Percentiles rank a stretch among this genome's conserved stretches.
Conservation (phyloP, 2,888 invertebrate species). For the Standfussiana lucernea region DNA sequence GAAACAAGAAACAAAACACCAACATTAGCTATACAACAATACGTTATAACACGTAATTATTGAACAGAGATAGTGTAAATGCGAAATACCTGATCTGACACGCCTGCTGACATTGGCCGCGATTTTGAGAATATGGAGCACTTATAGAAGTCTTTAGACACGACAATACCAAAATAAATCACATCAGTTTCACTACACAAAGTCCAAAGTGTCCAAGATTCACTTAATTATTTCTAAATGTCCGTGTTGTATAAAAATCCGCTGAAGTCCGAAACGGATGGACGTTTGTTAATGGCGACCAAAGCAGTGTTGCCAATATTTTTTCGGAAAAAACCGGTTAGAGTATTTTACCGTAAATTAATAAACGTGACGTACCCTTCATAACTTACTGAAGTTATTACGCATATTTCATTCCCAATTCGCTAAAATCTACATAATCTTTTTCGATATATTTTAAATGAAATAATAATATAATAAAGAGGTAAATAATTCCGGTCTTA, state of each 20-base stretch:
- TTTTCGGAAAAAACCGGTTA: constrained; percentile 65
- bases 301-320: constrained; percentile 75
- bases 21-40: constrained; percentile 71
- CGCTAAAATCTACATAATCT: background rate
- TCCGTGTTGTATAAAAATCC: constrained; percentile 83
- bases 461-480: too few species aligned
- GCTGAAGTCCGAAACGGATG: constrained; percentile 84
- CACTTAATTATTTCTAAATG: constrained; percentile 81
- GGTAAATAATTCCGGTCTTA: background rate
- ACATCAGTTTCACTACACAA: constrained; percentile 89
- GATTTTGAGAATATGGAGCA: constrained; percentile 90
- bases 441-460: background rate
- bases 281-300: constrained; percentile 87
- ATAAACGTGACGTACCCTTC: background rate
- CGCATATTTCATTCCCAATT: background rate
- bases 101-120: constrained; percentile 97
- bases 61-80: constrained; percentile 78
- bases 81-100: constrained; percentile 95
- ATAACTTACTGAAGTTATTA: background rate
- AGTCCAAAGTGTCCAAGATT: constrained; percentile 83
- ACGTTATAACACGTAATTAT: constrained; percentile 70
- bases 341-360: constrained; percentile 6
- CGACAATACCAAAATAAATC: constrained; percentile 86
- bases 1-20: constrained; percentile 89
- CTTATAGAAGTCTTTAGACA: constrained; percentile 86